Evolutionary conservation across 2,888 invertebrate species (phyloP), one percentile per base, ranked within the genome.

Genomic region (Agrotis puta): DNA sequence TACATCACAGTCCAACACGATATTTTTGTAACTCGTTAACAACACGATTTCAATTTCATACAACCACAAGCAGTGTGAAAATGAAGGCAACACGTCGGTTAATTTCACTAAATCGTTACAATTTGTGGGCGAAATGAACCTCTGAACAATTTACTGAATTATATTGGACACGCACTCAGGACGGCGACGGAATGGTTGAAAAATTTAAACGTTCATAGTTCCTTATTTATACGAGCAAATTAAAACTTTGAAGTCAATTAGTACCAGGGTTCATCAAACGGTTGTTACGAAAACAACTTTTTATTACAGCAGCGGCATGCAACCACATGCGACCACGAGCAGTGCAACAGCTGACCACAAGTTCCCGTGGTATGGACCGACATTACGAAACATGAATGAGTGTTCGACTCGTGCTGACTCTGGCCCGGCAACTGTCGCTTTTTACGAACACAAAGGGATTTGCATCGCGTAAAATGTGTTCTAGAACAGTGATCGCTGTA

Each of bases 1-100:
- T 81, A 81, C 80, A 81, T 81, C 80, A 70, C 62, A 66, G 69
- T 74, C 73, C 75, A 33, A 76, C 85, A 80, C 87, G 85, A 86
- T 87, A 88, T 89, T 90, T 91, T 89, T 85, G 85, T 88, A 82
- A 89, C 90, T 91, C 90, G 91, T 93, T 93, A 93, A 90, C 91
- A 87, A 88, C 93, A 93, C 93, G 92, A 93, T 92, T 93, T 94
- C 92, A 93, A 93, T 93, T 93, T 92, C 85, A 90, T 88, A 86
- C 82, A 74, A 85, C 81, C 84, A 83, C 88, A 84, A 88, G 88
- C 88, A 88, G 89, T 90, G 89, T 89, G 89, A 88, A 89, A 90
- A 91, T 90, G 89, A 87, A 88, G 84, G 87, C 84, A 89, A 89
- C 89, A 89, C 86, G 88, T 86, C 87, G 84, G 88, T 91, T 90